phyloP scores from a whole-genome alignment of 2,113 vertebrate species.

The Brachyistius frenatus region DNA sequence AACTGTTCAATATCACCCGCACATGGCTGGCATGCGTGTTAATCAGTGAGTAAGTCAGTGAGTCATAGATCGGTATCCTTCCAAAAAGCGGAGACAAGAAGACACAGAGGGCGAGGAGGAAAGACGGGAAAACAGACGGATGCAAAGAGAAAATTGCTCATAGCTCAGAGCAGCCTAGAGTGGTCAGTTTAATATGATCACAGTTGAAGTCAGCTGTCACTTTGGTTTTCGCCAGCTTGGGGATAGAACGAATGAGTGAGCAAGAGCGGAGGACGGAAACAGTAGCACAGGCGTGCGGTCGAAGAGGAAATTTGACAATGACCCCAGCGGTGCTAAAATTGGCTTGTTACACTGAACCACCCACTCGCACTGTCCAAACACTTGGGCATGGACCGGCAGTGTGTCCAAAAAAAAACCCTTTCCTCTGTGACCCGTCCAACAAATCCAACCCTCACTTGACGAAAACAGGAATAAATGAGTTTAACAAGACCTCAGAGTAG shows the following conservation, averaged over 20 bases:
- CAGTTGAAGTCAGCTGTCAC: slow-evolving; percentile 79
- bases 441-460: neutral
- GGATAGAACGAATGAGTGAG: slow-evolving; percentile 46
- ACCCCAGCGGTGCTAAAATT: slow-evolving; percentile 69
- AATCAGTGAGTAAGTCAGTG: slow-evolving; percentile 68
- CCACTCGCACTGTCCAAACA: slow-evolving; percentile 68
- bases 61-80: slow-evolving; percentile 64
- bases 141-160: slow-evolving; percentile 53
- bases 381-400: slow-evolving; percentile 10
- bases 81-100: slow-evolving; percentile 51
- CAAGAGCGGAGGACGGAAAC: slow-evolving; percentile 19
- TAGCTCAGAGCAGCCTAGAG: slow-evolving; percentile 68
- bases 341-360: slow-evolving; percentile 52
- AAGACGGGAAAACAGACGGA: slow-evolving; percentile 39
- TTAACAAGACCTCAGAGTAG: neutral
- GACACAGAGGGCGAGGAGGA: slow-evolving; percentile 23
- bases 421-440: slow-evolving; percentile 24
- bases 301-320: slow-evolving; percentile 67
- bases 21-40: slow-evolving; percentile 49
- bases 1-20: slow-evolving; percentile 27
- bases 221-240: slow-evolving; percentile 64
- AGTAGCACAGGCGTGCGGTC: slow-evolving; percentile 18
- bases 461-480: neutral
- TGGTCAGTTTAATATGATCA: slow-evolving; percentile 78
- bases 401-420: slow-evolving; percentile 39